Evolutionary conservation across 1,140 invertebrate genomes (phyloP), one percentile per base, ranked within the genome.

Genomic region (Sinella curviseta): DNA sequence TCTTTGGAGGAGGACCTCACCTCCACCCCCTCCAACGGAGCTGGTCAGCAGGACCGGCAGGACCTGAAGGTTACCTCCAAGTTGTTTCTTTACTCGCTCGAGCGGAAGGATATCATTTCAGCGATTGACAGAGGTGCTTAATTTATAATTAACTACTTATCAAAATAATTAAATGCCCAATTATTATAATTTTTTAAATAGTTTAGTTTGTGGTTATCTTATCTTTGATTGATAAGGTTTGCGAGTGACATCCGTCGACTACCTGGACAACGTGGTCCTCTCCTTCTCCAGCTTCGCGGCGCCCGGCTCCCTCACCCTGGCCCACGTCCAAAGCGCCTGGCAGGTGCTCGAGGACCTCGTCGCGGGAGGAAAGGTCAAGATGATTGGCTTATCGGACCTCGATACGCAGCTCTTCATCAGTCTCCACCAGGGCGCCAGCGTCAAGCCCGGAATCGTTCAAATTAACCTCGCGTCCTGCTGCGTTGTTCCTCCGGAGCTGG

Each of bases 381-480:
- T 93, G 83, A 88, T 97, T 81, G 97, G 97, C 24, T 90, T 98
- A 16, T 93, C 94, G 60, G 96, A 98, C 87, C 89, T 98, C n/a
- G 93, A 95, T 84, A 93, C 93, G 36, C 88, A 90, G 2, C 90
- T 91, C 33, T 93, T 99, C 74, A 90, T 92, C 48, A 88, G 92
- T 78, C 87, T 98, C 0, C 92, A 94, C 87, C 89, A 92, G 20
- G 92, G 91, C 89, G 92, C 94, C n/a, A 89, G 89, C 81, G 85
- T 96, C 0, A 95, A 95, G 84, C 97, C 97, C 24, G 91, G 90
- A 81, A 96, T 97, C 78, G 93, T 97, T 81, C 97, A 99, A 89
- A 97, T 99, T 80, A 98, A 97, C 88, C 90, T 99, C 73, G 93
- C 95, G 0, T 94, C 93, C 1, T 99, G 97, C 87, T 99, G 97